phyloP scores from a whole-genome alignment of 2,113 vertebrate genomes.

The Chrysemys picta region DNA sequence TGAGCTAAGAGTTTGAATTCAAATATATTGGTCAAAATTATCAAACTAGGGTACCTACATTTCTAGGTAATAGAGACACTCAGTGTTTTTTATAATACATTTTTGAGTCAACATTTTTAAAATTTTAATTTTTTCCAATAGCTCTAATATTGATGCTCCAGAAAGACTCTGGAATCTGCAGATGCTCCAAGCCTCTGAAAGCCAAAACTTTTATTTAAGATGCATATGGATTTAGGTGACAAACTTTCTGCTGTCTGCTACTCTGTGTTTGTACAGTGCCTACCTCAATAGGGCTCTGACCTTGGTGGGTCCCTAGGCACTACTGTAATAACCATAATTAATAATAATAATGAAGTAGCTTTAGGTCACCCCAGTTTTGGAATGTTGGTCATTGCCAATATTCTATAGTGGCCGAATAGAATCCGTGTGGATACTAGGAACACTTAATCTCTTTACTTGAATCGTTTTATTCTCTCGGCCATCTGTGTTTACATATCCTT shows the following conservation, averaged over 20 bases:
- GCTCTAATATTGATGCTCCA: slow-evolving; percentile 35
- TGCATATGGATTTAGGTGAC: background rate
- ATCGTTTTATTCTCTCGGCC: background rate
- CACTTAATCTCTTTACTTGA: background rate
- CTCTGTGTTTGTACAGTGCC: background rate
- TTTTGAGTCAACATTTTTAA: slow-evolving; percentile 26
- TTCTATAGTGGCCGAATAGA: background rate
- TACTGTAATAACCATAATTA: background rate
- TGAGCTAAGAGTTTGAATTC: background rate
- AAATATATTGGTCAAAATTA: background rate
- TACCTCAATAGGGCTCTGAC: background rate
- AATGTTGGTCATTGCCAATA: background rate
- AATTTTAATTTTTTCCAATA: background rate
- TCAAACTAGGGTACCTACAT: background rate
- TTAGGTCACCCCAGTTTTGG: background rate
- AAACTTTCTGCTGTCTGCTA: background rate
- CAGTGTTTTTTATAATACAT: background rate
- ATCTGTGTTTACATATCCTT: background rate
- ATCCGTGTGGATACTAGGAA: background rate
- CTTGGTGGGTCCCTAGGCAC: background rate
- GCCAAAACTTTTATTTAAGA: background rate
- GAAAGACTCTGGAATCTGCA: background rate
- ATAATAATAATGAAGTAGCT: background rate
- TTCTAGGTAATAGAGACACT: background rate
- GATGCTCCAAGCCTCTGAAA: background rate